A percentile compares a stretch with the other conserved stretches of the same genome.
phyloP scores from a whole-genome alignment of 2,797 vertebrate genomes.

The Morus bassanus region DNA sequence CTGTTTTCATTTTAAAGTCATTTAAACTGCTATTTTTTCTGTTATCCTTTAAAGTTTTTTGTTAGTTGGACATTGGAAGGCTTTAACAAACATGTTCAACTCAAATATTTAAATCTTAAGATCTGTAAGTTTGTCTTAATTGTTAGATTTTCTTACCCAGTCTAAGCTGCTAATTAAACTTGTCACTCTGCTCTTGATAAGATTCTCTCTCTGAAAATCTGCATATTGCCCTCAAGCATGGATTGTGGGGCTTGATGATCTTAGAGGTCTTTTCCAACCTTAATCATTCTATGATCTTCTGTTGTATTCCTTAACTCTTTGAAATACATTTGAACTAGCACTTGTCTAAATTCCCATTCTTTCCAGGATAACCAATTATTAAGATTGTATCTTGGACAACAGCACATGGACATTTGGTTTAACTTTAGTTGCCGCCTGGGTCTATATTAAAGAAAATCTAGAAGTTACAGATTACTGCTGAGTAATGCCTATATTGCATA shows the following conservation, averaged over 20 bases:
- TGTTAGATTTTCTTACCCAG: neutral
- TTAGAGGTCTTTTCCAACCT: too few species aligned
- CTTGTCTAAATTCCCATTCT: neutral
- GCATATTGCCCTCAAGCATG: neutral
- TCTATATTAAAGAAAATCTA: neutral
- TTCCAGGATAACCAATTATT: neutral
- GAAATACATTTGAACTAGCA: neutral
- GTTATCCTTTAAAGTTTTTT: neutral
- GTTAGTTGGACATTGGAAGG: neutral
- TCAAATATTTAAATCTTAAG: neutral
- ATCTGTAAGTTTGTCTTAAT: neutral
- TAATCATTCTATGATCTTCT: too few species aligned
- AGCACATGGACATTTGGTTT: neutral
- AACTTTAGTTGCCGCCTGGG: neutral
- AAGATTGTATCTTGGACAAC: neutral
- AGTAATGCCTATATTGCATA: neutral
- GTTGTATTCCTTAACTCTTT: neutral
- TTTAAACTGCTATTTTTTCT: neutral
- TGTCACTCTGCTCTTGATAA: neutral
- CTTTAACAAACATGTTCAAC: neutral
- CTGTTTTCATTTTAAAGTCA: neutral
- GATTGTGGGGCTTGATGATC: neutral
- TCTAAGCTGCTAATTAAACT: neutral
- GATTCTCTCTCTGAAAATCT: neutral
- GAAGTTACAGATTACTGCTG: neutral